Evolutionary conservation across 53 echinoderm and acorn worm species (phyloP).

Genomic region (Astropecten irregularis): DNA sequence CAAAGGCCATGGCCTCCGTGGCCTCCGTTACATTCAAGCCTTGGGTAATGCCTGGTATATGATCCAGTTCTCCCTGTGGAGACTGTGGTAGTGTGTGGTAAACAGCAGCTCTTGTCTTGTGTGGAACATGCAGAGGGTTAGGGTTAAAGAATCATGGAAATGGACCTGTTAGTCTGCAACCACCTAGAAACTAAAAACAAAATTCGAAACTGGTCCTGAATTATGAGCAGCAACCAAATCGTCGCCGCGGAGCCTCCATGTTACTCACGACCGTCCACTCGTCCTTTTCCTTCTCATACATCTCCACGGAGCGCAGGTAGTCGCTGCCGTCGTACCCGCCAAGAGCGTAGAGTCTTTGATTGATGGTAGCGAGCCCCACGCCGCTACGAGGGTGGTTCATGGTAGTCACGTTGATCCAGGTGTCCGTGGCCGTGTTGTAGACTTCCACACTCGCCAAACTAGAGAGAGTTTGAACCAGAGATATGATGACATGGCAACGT

Average conservation of each 20-base stretch:
- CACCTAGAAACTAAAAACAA: neutral
- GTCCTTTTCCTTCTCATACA: constrained; percentile 84
- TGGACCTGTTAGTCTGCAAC: no score
- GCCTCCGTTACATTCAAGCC: no score
- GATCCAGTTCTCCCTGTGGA: no score
- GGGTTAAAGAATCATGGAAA: no score
- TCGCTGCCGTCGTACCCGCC: constrained; percentile 91
- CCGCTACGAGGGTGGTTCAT: constrained; percentile 87
- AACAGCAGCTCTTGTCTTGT: no score
- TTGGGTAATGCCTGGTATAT: no score
- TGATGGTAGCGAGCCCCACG: constrained; percentile 78
- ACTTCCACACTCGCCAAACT: constrained; percentile 92
- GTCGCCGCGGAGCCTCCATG: constrained; percentile 80
- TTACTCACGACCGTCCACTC: constrained; percentile 84
- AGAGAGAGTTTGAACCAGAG: no score
- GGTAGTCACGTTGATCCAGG: constrained; percentile 68
- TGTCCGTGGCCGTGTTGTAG: constrained; percentile 76
- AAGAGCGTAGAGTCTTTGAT: constrained; percentile 84
- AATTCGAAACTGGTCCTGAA: no score
- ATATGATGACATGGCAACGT: no score
- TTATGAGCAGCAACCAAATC: constrained; percentile 91
- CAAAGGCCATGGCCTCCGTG: no score
- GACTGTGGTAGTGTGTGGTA: no score
- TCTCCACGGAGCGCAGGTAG: constrained; percentile 83
- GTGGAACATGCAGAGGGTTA: no score